phyloP scores from a whole-genome alignment of 2,113 vertebrate genomes.

The Opisthocomus hoazin region DNA sequence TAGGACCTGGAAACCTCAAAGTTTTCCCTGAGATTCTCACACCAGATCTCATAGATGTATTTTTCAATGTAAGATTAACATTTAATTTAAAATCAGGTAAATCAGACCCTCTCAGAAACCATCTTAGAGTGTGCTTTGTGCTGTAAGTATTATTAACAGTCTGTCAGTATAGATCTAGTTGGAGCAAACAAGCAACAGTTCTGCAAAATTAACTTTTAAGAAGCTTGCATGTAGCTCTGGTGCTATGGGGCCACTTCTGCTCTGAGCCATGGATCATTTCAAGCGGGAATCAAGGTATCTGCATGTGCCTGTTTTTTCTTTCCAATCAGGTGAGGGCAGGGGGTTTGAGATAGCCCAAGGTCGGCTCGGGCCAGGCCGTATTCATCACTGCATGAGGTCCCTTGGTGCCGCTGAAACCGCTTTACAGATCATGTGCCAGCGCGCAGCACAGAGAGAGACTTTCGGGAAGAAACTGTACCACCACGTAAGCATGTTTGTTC shows the following conservation, averaged over 20 bases:
- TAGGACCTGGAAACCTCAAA: neutral
- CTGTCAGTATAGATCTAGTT: neutral
- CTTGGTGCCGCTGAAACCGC: slow-evolving; percentile 81
- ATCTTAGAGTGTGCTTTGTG: neutral
- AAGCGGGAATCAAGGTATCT: neutral
- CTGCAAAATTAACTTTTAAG: neutral
- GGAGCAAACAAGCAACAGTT: neutral
- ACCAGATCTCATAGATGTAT: neutral
- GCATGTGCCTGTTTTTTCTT: neutral
- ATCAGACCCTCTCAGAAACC: neutral
- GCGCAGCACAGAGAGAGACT: slow-evolving; percentile 71
- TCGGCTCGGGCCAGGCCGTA: slow-evolving; percentile 85
- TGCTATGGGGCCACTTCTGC: neutral
- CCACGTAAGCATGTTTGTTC: slow-evolving; percentile 73
- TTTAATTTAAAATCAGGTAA: neutral
- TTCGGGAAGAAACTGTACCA: slow-evolving; percentile 86
- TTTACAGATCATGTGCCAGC: slow-evolving; percentile 82
- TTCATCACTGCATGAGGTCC: slow-evolving; percentile 92
- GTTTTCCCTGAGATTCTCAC: neutral
- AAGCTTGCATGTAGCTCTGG: neutral
- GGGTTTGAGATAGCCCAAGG: slow-evolving; percentile 93
- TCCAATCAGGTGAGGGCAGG: slow-evolving; percentile 82
- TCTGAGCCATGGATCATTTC: neutral
- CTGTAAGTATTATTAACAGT: neutral
- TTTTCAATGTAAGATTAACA: neutral